phyloP scores from a whole-genome alignment of 2,797 vertebrate genomes.

The Premnoplex brunnescens region DNA sequence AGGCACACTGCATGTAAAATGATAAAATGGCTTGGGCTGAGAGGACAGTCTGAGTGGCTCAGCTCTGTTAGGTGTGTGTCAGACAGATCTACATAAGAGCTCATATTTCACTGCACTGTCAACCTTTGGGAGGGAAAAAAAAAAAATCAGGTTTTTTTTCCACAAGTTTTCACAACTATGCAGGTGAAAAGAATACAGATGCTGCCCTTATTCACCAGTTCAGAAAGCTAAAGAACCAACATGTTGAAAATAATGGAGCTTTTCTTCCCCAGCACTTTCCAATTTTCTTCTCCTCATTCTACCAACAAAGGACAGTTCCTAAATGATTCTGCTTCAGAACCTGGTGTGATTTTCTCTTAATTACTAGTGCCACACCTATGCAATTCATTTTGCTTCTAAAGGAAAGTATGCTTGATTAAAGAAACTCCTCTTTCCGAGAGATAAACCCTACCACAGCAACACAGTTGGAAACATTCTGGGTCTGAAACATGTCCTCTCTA shows the following conservation, averaged over 20 bases:
- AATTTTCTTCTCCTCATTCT: background rate
- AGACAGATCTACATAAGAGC: background rate
- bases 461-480: background rate
- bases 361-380: background rate
- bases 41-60: background rate
- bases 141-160: background rate
- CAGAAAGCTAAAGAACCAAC: background rate
- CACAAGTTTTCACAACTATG: background rate
- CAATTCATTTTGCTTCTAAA: background rate
- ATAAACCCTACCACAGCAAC: background rate
- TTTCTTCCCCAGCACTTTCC: background rate
- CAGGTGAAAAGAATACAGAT: background rate
- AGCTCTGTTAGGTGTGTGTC: background rate
- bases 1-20: constrained; percentile 35
- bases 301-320: background rate
- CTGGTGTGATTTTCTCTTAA: background rate
- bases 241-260: background rate
- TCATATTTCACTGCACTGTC: background rate
- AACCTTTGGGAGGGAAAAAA: background rate
- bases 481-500: background rate
- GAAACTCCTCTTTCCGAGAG: background rate
- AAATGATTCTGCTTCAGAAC: background rate
- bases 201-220: background rate
- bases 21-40: constrained; percentile 25
- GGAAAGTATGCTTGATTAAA: background rate